Conservation (phyloP, 2,888 invertebrate species). For the Xanthia icteritia region DNA sequence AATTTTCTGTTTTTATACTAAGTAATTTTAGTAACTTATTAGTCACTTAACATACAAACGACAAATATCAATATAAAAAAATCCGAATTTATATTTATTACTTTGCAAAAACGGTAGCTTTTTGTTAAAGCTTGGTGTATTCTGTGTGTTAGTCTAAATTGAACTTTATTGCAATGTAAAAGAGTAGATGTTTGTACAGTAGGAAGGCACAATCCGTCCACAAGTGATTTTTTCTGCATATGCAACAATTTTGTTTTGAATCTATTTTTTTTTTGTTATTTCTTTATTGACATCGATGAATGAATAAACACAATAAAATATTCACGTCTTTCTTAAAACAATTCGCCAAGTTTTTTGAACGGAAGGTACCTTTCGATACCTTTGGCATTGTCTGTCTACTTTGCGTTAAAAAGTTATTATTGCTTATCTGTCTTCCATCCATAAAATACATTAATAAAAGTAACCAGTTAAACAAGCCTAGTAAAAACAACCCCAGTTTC, state of each 20-base stretch:
- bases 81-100: slow-evolving; percentile 69
- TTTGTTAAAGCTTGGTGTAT: slow-evolving; percentile 59
- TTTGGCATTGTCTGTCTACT: too few relatives aligned
- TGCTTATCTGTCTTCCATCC: background rate
- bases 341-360: background rate
- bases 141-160: slow-evolving; percentile 58
- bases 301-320: background rate
- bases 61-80: slow-evolving; percentile 62
- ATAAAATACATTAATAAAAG: background rate
- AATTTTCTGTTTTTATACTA: background rate
- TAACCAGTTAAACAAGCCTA: background rate
- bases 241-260: slow-evolving; percentile 44
- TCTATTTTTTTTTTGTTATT: slow-evolving; percentile 21
- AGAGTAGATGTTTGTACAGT: slow-evolving; percentile 65
- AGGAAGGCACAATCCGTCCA: slow-evolving; percentile 84
- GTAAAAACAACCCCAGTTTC: background rate
- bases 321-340: background rate
- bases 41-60: slow-evolving; percentile 24
- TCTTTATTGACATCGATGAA: slow-evolving; percentile 43
- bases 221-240: slow-evolving; percentile 74
- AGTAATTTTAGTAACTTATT: background rate
- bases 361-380: background rate
- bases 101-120: slow-evolving; percentile 60
- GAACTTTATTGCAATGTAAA: slow-evolving; percentile 58
- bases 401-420: background rate